phyloP scores from a whole-genome alignment of 2,888 invertebrate genomes.

The Pardosa pseudoannulata region DNA sequence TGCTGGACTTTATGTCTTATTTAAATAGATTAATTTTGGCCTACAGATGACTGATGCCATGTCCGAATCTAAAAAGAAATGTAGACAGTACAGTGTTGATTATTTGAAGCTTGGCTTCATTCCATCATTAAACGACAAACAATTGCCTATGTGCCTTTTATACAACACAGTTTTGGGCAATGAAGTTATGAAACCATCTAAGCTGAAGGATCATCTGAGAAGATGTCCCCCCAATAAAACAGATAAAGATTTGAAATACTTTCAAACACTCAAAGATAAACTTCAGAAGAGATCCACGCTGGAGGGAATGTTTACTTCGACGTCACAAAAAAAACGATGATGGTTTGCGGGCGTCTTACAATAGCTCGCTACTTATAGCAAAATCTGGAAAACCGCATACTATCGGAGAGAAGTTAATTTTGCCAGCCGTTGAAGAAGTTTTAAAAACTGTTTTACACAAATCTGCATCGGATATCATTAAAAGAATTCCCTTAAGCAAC shows the following conservation, averaged over 20 bases:
- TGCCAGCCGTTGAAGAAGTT: constrained; percentile 10
- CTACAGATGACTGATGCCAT: no score
- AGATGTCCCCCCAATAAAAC: neutral
- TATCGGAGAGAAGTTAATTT: no score
- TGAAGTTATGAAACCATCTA: no score
- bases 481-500: neutral
- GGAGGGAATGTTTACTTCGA: neutral
- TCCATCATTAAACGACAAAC: constrained; percentile 1
- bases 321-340: neutral
- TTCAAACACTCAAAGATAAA: neutral
- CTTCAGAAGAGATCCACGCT: neutral
- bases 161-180: constrained; percentile 8
- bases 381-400: no score
- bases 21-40: no score
- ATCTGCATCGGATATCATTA: neutral
- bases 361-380: no score
- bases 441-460: constrained; percentile 5
- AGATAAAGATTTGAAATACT: constrained; percentile 10
- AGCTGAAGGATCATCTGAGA: no score
- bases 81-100: constrained; percentile 32
- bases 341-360: constrained; percentile 3
- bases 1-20: no score
- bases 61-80: constrained; percentile 22
- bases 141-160: constrained; percentile 6
- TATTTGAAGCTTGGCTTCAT: constrained; percentile 38